phyloP scores from a whole-genome alignment of 2,113 vertebrate genomes.

The Helogale parvula region DNA sequence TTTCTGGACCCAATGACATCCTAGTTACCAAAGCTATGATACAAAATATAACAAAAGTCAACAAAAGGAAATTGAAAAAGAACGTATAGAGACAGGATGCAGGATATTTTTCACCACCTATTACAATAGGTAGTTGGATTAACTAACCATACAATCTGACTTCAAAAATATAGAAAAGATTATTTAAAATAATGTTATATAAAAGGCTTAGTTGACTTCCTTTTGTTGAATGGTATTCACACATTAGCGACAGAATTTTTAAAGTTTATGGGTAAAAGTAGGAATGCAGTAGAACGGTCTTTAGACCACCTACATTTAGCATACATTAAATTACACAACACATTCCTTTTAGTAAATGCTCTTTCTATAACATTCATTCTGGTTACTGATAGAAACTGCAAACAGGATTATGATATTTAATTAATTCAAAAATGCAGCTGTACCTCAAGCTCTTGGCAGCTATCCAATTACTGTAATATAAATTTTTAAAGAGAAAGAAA shows the following conservation, averaged over 20 bases:
- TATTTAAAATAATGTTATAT: constrained; percentile 57
- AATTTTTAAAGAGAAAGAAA: constrained; percentile 34
- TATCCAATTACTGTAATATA: constrained; percentile 56
- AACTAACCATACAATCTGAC: constrained; percentile 53
- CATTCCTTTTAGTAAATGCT: constrained; percentile 71
- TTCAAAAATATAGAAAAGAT: constrained; percentile 60
- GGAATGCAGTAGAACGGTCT: constrained; percentile 58
- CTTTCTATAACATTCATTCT: constrained; percentile 60
- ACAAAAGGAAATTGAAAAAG: constrained; percentile 74
- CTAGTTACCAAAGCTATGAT: constrained; percentile 65
- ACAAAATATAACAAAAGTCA: constrained; percentile 76
- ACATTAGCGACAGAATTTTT: constrained; percentile 57
- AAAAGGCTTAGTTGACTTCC: constrained; percentile 67
- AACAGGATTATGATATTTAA: constrained; percentile 62
- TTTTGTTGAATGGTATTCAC: constrained; percentile 63
- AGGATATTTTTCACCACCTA: constrained; percentile 67
- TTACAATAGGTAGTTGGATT: constrained; percentile 73
- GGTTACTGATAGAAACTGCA: constrained; percentile 55
- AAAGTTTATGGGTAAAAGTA: constrained; percentile 55
- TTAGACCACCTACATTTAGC: constrained; percentile 78
- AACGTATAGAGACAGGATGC: constrained; percentile 73
- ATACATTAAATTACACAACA: constrained; percentile 58
- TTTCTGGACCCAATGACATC: constrained; percentile 70
- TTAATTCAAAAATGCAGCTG: constrained; percentile 74
- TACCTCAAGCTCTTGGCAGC: constrained; percentile 59